Evolutionary conservation across 2,888 invertebrate genomes (phyloP).

Genomic region (Allacma fusca): DNA sequence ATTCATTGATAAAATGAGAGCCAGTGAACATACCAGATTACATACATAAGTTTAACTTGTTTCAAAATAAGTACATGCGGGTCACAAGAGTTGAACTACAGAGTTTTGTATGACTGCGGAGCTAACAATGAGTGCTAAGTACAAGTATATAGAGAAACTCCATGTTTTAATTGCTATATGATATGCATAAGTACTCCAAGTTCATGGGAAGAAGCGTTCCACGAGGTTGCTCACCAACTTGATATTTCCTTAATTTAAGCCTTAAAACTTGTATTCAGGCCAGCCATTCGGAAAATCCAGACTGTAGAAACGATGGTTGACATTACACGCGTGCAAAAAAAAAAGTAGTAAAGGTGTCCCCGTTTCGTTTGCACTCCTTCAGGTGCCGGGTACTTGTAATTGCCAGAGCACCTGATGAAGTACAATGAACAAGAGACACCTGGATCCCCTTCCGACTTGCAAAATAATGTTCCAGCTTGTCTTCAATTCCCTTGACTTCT

Average conservation of each 20-base stretch:
- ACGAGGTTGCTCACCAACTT: slow-evolving; percentile 10
- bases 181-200: slow-evolving; percentile 10
- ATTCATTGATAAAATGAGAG: slow-evolving; percentile 12
- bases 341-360: slow-evolving; percentile 55
- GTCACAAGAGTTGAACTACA: not conserved
- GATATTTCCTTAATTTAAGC: slow-evolving; percentile 3
- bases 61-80: not conserved
- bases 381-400: slow-evolving; percentile 87
- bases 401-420: slow-evolving; percentile 99
- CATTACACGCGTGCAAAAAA: slow-evolving; percentile 25
- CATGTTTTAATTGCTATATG: not conserved
- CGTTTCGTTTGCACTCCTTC: slow-evolving; percentile 98
- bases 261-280: slow-evolving; percentile 1
- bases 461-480: not conserved
- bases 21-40: not conserved
- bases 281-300: not conserved
- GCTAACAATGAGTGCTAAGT: not conserved
- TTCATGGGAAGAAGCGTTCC: slow-evolving; percentile 11
- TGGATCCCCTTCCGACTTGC: slow-evolving; percentile 8
- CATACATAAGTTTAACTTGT: slow-evolving; percentile 1
- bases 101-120: not conserved
- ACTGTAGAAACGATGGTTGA: not conserved
- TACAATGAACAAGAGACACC: slow-evolving; percentile 87
- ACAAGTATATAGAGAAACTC: not conserved
- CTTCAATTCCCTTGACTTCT: too few species aligned